Base-by-base conservation (phyloP, 2,888 invertebrate genomes). In the Brachypalpus laphriformis region DNA sequence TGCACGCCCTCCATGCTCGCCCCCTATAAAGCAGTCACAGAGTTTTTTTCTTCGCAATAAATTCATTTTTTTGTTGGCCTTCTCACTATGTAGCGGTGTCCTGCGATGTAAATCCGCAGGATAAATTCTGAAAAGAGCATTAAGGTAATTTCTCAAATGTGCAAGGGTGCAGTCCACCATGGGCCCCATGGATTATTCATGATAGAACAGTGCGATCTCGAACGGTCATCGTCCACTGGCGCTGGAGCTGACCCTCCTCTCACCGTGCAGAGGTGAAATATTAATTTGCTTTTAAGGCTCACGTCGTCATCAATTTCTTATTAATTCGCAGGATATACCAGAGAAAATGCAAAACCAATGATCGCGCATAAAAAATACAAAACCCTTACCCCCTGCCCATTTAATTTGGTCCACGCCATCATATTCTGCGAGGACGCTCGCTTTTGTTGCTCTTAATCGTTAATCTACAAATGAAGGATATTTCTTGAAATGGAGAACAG, bases 221-320 rank as follows among this genome's bases (percentile, higher is more conserved):
- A 20, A 16, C n/a, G 40, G 49, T 51, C 34, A n/a, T n/a, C n/a
- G n/a, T n/a, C n/a, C n/a, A n/a, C n/a, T n/a, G n/a, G n/a, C n/a
- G n/a, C 59, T 51, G 31, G 34, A 1, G 16, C 16, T 37, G 40
- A 20, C 28, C 34, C 18, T 18, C 16, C 18, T 18, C 42, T 16
- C 20, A n/a, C 28, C 20, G 5, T 45, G 5, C 34, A 49, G 40
- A 59, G 59, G 75, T 85, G 70, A 85, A 80, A 85, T 85, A 85
- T 85, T 85, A 85, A 85, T 85, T 85, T 81, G 81, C 75, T 85
- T 85, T 85, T 81, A 85, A 85, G 85, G 66, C 81, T 71, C 75
- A 81, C 75, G 75, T 75, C 85, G 71, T 81, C 85, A 85, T 85
- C 61, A 76, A 85, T 85, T 85, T 61, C 85, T 85, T 81, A 85